Evolutionary conservation across 2,888 invertebrate species (phyloP).

Genomic region (Bombylius major): DNA sequence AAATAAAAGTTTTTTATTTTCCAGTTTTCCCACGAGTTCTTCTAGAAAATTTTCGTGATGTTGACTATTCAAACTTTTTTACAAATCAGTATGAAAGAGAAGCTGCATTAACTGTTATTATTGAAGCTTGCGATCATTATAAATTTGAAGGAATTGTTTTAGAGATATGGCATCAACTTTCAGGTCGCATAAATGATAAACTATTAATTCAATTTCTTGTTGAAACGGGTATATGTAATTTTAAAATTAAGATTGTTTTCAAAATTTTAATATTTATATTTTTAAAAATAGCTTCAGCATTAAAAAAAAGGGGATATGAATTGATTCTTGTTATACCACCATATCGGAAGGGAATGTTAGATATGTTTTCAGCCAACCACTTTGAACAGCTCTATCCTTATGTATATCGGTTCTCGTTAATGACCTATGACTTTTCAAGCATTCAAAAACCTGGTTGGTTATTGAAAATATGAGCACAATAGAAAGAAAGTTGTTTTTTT

Average conservation of each 20-base stretch:
- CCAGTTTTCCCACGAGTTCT: constrained; percentile 78
- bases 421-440: constrained; percentile 91
- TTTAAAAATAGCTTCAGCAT: constrained; percentile 39
- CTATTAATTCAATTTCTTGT: constrained; percentile 50
- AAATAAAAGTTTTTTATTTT: constrained; percentile 1
- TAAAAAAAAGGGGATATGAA: constrained; percentile 45
- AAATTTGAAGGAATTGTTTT: constrained; percentile 82
- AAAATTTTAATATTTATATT: background rate
- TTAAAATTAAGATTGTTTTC: constrained; percentile 13
- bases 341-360: constrained; percentile 40
- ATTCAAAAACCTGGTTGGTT: constrained; percentile 58
- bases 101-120: constrained; percentile 54
- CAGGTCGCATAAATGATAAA: constrained; percentile 46
- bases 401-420: constrained; percentile 81
- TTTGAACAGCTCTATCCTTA: constrained; percentile 64
- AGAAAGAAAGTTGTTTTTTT: background rate
- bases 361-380: constrained; percentile 59
- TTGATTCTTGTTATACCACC: constrained; percentile 73
- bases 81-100: constrained; percentile 52
- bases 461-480: too few relatives aligned
- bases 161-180: constrained; percentile 80
- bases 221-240: constrained; percentile 41
- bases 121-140: constrained; percentile 57
- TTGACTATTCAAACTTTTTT: constrained; percentile 62
- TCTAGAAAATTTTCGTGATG: constrained; percentile 73